Evolutionary conservation across 1,140 invertebrate species (phyloP).

Genomic region (Meloidogyne exigua): DNA sequence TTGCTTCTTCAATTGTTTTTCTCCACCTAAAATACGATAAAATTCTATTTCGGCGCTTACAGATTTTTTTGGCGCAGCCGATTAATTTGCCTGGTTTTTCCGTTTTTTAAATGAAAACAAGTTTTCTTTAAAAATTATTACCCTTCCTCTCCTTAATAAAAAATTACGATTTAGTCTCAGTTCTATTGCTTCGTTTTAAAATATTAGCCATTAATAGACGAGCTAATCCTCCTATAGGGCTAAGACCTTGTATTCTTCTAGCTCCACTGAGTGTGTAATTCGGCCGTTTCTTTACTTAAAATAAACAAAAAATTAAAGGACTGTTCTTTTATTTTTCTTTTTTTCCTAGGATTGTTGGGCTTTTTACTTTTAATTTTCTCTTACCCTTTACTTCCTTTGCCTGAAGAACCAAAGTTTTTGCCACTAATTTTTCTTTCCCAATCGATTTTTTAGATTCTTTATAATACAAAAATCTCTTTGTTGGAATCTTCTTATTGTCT

Average conservation of each 20-base stretch:
- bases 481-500: neutral
- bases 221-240: constrained; percentile 27
- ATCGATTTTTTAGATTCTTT: neutral
- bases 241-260: constrained; percentile 19
- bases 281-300: neutral
- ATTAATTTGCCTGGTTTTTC: neutral
- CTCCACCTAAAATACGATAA: constrained; percentile 10
- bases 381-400: neutral
- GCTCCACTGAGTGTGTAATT: constrained; percentile 13
- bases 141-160: too few relatives aligned
- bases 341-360: too few relatives aligned
- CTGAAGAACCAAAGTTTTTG: neutral
- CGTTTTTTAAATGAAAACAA: neutral
- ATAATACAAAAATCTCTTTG: neutral
- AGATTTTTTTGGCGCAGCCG: too few relatives aligned
- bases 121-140: neutral
- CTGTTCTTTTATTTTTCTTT: too few relatives aligned
- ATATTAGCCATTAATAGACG: constrained; percentile 28
- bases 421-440: neutral
- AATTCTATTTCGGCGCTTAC: too few relatives aligned
- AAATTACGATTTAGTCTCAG: constrained; percentile 26
- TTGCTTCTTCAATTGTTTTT: constrained; percentile 5
- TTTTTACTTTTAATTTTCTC: neutral
- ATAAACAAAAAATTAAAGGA: neutral
- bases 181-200: constrained; percentile 20